Percentiles rank a stretch among this genome's conserved stretches.
Evolutionary conservation across 1,140 invertebrate genomes (phyloP).

Genomic region (Drosophila setifemur): DNA sequence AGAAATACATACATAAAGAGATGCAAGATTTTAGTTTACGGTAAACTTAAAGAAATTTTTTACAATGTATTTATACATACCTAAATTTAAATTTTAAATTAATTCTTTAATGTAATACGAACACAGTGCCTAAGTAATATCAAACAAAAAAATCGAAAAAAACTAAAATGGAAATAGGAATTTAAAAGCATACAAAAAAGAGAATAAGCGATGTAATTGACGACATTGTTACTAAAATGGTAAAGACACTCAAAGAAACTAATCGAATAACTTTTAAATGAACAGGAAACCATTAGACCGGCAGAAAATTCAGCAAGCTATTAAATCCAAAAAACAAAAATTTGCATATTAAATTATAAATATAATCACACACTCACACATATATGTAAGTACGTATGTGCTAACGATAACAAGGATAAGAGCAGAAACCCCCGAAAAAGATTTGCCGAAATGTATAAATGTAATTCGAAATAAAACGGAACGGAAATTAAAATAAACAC

Average conservation of each 20-base stretch:
- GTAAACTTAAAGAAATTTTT: conserved; percentile 81
- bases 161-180: conserved; percentile 52
- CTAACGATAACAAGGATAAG: conserved; percentile 12
- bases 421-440: conserved; percentile 15
- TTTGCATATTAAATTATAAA: conserved; percentile 33
- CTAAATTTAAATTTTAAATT: conserved; percentile 81
- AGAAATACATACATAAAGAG: conserved; percentile 63
- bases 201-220: conserved; percentile 71
- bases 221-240: conserved; percentile 77
- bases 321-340: conserved; percentile 26
- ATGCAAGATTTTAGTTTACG: conserved; percentile 80
- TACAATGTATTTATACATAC: conserved; percentile 81
- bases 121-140: conserved; percentile 83
- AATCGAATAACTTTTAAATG: conserved; percentile 45
- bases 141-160: conserved; percentile 66
- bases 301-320: conserved; percentile 40
- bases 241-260: conserved; percentile 22
- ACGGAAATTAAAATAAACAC: conserved; percentile 26
- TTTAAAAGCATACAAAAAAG: conserved; percentile 53
- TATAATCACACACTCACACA: conserved; percentile 17
- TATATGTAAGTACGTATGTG: background rate
- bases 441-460: conserved; percentile 63
- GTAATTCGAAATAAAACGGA: conserved; percentile 38
- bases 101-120: conserved; percentile 82
- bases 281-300: conserved; percentile 18